Evolutionary conservation across 92 coral and sea anemone species (phyloP).

Genomic region (Porites evermanni): DNA sequence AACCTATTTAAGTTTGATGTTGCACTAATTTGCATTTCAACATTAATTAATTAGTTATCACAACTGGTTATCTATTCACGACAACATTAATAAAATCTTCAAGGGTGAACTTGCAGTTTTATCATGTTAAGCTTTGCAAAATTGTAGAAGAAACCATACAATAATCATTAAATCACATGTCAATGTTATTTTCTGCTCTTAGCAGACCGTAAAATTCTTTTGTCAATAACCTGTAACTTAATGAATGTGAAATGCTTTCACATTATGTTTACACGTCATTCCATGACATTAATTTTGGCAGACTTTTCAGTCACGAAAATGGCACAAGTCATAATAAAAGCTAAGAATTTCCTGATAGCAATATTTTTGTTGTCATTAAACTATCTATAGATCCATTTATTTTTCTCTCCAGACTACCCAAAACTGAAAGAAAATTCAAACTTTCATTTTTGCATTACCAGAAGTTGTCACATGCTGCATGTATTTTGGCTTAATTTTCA

Average conservation of each 20-base stretch:
- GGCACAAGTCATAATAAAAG: neutral
- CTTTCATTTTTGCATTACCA: too few relatives aligned
- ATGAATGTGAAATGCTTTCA: too few relatives aligned
- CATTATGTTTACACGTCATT: neutral
- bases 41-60: neutral
- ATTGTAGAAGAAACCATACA: neutral
- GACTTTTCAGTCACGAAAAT: too few relatives aligned
- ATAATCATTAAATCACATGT: neutral
- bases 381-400: too few relatives aligned
- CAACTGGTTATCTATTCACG: neutral
- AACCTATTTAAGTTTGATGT: neutral
- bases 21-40: neutral
- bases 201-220: neutral
- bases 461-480: too few relatives aligned
- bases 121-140: neutral
- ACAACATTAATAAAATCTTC: neutral
- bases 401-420: too few relatives aligned
- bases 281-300: conserved; percentile 2
- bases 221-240: neutral
- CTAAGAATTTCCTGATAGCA: too few relatives aligned
- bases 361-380: too few relatives aligned
- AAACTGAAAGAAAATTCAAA: too few relatives aligned
- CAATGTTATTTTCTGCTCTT: neutral
- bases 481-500: too few relatives aligned
- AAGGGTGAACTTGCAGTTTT: neutral